These are phyloP conservation scores for Papilio dardanus DNA, from an alignment of 1,140 invertebrate genomes.

Conservation along the genomic window DNA sequence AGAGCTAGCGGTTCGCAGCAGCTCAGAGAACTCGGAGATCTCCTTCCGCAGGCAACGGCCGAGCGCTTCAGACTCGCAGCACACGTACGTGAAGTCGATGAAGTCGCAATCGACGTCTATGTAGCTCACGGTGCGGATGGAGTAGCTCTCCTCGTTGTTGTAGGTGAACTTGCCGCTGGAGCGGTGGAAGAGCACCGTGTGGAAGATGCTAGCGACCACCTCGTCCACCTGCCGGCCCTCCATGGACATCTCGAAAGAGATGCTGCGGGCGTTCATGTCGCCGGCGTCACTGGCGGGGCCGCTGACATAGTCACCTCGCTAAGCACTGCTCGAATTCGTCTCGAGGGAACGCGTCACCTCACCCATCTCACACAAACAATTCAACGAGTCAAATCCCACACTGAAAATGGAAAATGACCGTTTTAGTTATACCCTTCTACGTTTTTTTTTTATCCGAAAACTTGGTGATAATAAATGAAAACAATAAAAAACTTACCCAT, in stretches of 20 bases:
- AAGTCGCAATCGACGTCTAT: conserved; percentile 98
- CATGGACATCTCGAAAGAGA: conserved; percentile 94
- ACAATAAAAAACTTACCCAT: conserved; percentile 87
- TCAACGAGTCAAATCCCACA: conserved; percentile 69
- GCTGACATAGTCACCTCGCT: conserved; percentile 66
- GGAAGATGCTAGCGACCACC: conserved; percentile 96
- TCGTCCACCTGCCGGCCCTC: conserved; percentile 97
- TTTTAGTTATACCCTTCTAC: conserved; percentile 57
- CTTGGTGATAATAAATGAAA: conserved; percentile 7
- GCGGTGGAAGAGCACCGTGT: conserved; percentile 97
- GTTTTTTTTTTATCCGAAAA: background rate
- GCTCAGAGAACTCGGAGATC: conserved; percentile 93
- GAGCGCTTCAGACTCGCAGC: conserved; percentile 92
- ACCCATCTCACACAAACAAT: conserved; percentile 60
- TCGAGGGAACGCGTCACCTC: conserved; percentile 39
- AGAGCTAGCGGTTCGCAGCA: conserved; percentile 87
- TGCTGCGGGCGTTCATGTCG: conserved; percentile 94
- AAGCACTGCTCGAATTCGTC: conserved; percentile 45
- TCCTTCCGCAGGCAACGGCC: conserved; percentile 90
- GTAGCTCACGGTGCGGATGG: conserved; percentile 96
- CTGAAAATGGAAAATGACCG: conserved; percentile 75
- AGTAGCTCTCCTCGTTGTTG: conserved; percentile 96
- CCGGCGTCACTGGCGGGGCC: conserved; percentile 67
- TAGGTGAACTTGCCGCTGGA: conserved; percentile 97
- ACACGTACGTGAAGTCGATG: conserved; percentile 98